Evolutionary conservation across 2,113 vertebrate genomes (phyloP).

Genomic region (Gymnogyps californianus): DNA sequence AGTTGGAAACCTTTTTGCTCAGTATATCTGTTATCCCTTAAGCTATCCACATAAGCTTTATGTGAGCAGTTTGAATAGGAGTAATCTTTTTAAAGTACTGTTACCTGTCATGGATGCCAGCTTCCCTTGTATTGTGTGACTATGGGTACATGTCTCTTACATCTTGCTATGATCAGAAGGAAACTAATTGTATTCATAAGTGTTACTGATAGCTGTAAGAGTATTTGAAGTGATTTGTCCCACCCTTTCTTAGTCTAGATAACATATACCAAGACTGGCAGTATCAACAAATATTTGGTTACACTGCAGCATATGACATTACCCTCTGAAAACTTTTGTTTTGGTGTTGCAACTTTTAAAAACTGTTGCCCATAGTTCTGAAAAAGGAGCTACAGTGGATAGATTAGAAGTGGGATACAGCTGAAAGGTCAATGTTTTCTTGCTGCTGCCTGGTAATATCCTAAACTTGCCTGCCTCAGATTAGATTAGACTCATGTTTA

Average conservation of each 20-base stretch:
- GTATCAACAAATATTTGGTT: background rate
- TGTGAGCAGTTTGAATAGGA: background rate
- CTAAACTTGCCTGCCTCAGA: background rate
- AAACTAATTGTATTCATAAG: background rate
- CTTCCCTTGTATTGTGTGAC: background rate
- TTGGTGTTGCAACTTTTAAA: background rate
- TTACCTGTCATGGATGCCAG: background rate
- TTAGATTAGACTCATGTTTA: background rate
- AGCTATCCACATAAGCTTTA: background rate
- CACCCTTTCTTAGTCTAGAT: background rate
- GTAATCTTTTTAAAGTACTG: background rate
- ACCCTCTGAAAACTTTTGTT: background rate
- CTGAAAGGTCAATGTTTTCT: background rate
- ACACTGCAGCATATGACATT: background rate
- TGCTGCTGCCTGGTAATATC: background rate
- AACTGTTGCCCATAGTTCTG: background rate
- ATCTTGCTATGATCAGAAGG: background rate
- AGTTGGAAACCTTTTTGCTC: background rate
- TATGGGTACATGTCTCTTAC: background rate
- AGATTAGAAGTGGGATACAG: background rate
- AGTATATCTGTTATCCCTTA: background rate
- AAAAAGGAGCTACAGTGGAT: background rate
- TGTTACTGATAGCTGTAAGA: background rate
- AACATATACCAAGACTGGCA: background rate
- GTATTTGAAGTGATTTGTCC: background rate